Evolutionary conservation across 2,113 vertebrate genomes (phyloP).

Genomic region (Rhynchomys soricoides): DNA sequence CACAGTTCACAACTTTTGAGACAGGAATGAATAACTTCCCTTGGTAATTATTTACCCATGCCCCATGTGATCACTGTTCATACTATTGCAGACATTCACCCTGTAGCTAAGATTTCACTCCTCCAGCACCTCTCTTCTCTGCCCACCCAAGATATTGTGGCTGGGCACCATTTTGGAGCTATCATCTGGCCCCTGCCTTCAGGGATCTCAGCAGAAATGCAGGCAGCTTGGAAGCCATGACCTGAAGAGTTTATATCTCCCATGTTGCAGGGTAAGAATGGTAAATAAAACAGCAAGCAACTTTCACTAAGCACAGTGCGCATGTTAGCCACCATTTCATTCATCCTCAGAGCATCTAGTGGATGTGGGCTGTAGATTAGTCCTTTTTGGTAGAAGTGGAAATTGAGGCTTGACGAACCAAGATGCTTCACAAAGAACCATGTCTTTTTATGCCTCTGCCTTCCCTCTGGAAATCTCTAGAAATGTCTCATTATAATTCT

Average conservation of each 20-base stretch:
- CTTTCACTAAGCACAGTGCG: neutral
- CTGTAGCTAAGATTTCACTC: neutral
- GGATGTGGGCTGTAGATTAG: too few relatives aligned
- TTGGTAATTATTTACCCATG: neutral
- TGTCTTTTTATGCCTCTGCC: neutral
- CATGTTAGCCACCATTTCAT: neutral
- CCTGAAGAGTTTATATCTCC: neutral
- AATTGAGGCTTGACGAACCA: neutral
- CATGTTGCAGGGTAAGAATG: neutral
- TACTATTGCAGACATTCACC: neutral
- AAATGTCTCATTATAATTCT: neutral
- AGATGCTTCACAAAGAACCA: neutral
- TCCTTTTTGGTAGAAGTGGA: neutral
- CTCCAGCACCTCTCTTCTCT: neutral
- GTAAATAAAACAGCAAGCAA: neutral
- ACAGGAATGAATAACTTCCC: neutral
- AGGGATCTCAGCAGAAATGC: conserved; percentile 10
- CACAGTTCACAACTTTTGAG: neutral
- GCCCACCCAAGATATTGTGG: neutral
- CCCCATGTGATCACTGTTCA: neutral
- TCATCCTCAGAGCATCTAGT: neutral
- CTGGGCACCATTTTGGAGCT: neutral
- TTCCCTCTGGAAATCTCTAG: neutral
- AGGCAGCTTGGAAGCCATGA: neutral
- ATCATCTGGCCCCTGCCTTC: neutral